Evolutionary conservation across 1,140 invertebrate genomes (phyloP), one percentile per base, ranked within the genome.

Genomic region (Hestina assimilis): DNA sequence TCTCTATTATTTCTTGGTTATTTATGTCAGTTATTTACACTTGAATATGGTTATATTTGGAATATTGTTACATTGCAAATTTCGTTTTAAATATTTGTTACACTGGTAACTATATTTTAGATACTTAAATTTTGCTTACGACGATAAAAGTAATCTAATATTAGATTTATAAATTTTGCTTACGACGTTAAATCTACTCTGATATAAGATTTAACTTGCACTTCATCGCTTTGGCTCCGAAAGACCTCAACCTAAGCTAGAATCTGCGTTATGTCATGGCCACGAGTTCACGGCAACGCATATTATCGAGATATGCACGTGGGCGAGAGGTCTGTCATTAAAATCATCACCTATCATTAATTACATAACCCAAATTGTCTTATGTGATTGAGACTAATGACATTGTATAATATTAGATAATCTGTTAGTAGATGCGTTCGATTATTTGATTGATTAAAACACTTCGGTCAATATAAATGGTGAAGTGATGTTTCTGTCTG

Each of bases 381-480:
- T 55, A 23, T 24, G 47, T 38, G 19, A 47, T 46, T 46, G 19
- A 45, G 28, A 54, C 40, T 29, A 55, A 47, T 23, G 23, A 38
- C 24, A 28, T 54, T 54, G 38, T 15, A 26, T 8, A 53, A 11
- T 38, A 19, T 43, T 43, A 43, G 11, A 33, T 45, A 35, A 45
- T 43, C 1, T 35, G 15, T 28, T 33, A 26, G 12, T 14, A 38
- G 33, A 38, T 38, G 20, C 47, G 38, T 51, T n/a, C 0, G 23
- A 26, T 21, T 26, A 26, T 40, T n/a, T 51, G 17, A 40, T 51
- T 51, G 21, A 51, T 40, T 51, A 19, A 51, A 26, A 47, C 12
- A 19, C 17, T 28, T 17, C n/a, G 24, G 24, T 28, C 4, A 28
- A n/a, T 5, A 8, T 35, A 35, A 35, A 19, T 9, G 14, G 33